Conservation (phyloP, 2,888 invertebrate species). For the Cheilosia scutellata region DNA sequence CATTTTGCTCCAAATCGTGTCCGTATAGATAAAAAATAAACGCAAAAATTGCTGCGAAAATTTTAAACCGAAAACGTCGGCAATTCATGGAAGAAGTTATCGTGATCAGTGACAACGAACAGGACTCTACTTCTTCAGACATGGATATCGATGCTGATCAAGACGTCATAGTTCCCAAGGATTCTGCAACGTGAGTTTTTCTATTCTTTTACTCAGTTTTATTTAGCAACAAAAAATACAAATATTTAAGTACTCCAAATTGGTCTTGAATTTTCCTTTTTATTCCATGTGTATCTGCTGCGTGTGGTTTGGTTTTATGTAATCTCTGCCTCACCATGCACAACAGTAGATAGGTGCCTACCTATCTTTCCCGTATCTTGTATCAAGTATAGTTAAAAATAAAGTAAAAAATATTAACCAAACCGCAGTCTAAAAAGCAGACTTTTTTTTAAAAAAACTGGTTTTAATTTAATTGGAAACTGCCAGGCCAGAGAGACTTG, state of each 20-base stretch:
- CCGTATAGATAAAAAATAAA: constrained; percentile 11
- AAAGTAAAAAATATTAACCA: constrained; percentile 11
- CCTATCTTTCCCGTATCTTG: not conserved
- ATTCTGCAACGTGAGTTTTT: constrained; percentile 78
- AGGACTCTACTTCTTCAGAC: constrained; percentile 77
- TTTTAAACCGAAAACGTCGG: constrained; percentile 64
- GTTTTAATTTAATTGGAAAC: constrained; percentile 48
- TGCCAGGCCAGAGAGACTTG: not conserved
- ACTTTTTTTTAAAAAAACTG: constrained; percentile 29
- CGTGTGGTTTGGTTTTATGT: constrained; percentile 43
- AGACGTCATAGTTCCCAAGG: constrained; percentile 79
- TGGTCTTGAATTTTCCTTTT: not conserved
- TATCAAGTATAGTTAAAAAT: not conserved
- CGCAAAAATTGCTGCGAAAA: constrained; percentile 62
- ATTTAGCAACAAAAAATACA: not conserved
- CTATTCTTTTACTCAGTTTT: not conserved
- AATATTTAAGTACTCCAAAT: not conserved
- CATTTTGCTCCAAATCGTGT: constrained; percentile 47
- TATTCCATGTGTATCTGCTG: not conserved
- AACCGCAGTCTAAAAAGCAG: constrained; percentile 9
- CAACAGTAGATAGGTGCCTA: not conserved
- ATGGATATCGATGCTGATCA: constrained; percentile 78
- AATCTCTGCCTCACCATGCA: constrained; percentile 15
- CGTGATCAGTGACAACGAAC: constrained; percentile 78
- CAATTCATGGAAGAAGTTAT: constrained; percentile 79